A percentile compares a stretch with the other conserved stretches of the same genome.
Conservation (phyloP, 2,888 invertebrate species). For the Endotricha flammealis region DNA sequence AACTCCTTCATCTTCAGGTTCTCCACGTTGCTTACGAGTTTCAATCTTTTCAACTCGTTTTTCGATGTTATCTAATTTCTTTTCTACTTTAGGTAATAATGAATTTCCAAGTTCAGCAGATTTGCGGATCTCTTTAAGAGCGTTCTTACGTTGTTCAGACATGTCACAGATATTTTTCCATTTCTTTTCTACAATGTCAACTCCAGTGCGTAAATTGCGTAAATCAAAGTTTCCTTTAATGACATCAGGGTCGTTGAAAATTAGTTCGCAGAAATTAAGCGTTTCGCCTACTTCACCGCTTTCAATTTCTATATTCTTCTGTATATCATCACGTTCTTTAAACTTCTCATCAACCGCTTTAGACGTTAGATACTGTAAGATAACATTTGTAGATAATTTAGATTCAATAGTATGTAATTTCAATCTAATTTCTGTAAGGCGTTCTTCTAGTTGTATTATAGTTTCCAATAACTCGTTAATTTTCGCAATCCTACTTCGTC, state of each 20-base stretch:
- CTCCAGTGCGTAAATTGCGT: slow-evolving; percentile 81
- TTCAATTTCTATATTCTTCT: slow-evolving; percentile 86
- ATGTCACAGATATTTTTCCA: slow-evolving; percentile 88
- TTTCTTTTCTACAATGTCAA: slow-evolving; percentile 85
- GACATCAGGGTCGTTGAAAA: slow-evolving; percentile 85
- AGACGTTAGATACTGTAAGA: slow-evolving; percentile 82
- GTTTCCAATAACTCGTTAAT: slow-evolving; percentile 85
- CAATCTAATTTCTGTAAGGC: slow-evolving; percentile 83
- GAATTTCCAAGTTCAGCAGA: slow-evolving; percentile 81
- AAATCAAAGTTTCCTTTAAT: slow-evolving; percentile 85
- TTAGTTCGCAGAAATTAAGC: slow-evolving; percentile 86
- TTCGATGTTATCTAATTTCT: slow-evolving; percentile 78
- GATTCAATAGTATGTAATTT: slow-evolving; percentile 86
- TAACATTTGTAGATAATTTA: slow-evolving; percentile 81
- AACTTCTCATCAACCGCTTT: slow-evolving; percentile 83
- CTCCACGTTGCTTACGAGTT: slow-evolving; percentile 59
- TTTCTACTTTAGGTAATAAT: slow-evolving; percentile 81
- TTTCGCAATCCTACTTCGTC: slow-evolving; percentile 83
- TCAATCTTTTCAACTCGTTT: slow-evolving; percentile 75
- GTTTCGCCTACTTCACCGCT: slow-evolving; percentile 88
- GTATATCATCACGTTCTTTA: slow-evolving; percentile 84
- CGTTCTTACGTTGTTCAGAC: slow-evolving; percentile 80
- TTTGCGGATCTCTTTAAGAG: slow-evolving; percentile 72
- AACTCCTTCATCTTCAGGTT: slow-evolving; percentile 73
- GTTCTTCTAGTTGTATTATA: slow-evolving; percentile 82